Evolutionary conservation across 2,797 vertebrate genomes (phyloP).

Genomic region (Diplodus puntazzo): DNA sequence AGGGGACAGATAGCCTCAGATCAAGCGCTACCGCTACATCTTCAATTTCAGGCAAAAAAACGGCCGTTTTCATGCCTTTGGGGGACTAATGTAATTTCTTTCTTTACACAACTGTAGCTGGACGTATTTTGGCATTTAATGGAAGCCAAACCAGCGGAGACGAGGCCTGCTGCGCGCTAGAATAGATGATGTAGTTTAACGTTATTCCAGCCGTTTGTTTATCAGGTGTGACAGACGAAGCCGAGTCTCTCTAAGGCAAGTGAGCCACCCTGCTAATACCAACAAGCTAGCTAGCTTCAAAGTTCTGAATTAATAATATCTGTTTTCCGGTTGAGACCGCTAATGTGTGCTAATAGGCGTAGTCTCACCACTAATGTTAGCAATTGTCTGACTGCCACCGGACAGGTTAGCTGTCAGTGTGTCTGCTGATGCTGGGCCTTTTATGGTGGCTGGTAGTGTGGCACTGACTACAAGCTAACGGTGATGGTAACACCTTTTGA

Average conservation of each 20-base stretch:
- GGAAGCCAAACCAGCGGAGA: not conserved
- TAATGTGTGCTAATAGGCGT: rapidly evolving
- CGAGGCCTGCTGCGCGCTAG: rapidly evolving
- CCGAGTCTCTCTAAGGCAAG: slow-evolving; percentile 59
- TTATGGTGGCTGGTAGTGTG: not conserved
- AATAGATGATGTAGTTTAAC: slow-evolving; percentile 22
- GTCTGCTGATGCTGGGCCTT: slow-evolving; percentile 40
- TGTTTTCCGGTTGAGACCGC: rapidly evolving
- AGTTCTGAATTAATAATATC: not conserved
- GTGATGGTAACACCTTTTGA: not conserved
- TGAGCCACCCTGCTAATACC: slow-evolving; percentile 39
- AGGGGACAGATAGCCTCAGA: slow-evolving; percentile 59
- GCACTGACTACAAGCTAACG: slow-evolving; percentile 5
- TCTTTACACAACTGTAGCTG: too few relatives aligned
- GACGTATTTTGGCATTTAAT: rapidly evolving
- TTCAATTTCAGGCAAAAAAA: slow-evolving; percentile 29
- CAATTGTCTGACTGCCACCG: not conserved
- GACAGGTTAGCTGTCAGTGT: slow-evolving; percentile 18
- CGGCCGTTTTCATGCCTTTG: not conserved
- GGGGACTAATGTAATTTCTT: rapidly evolving
- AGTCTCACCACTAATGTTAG: rapidly evolving
- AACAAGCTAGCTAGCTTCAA: slow-evolving; percentile 32
- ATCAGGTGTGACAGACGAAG: slow-evolving; percentile 61
- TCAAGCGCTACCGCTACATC: slow-evolving; percentile 49
- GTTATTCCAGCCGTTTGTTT: slow-evolving; percentile 21